phyloP scores from a whole-genome alignment of 2,797 vertebrate genomes.

The Ptychobarbus kaznakovi region DNA sequence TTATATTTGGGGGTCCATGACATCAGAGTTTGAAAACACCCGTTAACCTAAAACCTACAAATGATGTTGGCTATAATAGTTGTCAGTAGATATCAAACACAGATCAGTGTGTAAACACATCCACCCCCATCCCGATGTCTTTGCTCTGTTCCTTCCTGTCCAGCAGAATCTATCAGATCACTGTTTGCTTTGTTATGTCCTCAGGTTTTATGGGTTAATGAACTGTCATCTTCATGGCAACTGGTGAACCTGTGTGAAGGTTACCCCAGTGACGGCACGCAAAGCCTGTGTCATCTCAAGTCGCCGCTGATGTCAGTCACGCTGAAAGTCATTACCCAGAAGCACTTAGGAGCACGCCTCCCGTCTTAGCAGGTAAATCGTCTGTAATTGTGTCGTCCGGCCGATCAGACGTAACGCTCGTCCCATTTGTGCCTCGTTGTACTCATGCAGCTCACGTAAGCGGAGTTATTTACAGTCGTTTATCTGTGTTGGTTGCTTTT shows the following conservation, averaged over 20 bases:
- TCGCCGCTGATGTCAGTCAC: slow-evolving; percentile 59
- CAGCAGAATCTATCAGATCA: slow-evolving; percentile 47
- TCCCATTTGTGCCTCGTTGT: slow-evolving; percentile 34
- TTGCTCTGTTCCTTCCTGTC: slow-evolving; percentile 31
- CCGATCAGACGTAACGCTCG: slow-evolving; percentile 46
- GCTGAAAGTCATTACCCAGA: slow-evolving; percentile 63
- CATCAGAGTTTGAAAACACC: neutral
- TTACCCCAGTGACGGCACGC: slow-evolving; percentile 49
- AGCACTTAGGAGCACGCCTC: slow-evolving; percentile 53
- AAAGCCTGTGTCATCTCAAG: slow-evolving; percentile 60
- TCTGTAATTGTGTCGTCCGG: slow-evolving; percentile 54
- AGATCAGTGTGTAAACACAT: neutral
- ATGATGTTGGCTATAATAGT: neutral
- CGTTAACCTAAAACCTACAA: neutral
- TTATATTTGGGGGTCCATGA: neutral
- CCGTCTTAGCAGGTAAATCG: slow-evolving; percentile 54
- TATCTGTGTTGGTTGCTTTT: slow-evolving; percentile 3
- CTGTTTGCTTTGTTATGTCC: slow-evolving; percentile 56
- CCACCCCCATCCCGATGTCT: neutral
- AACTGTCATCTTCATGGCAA: slow-evolving; percentile 60
- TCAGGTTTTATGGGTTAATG: slow-evolving; percentile 60
- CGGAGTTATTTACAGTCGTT: slow-evolving; percentile 8
- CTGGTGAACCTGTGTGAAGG: slow-evolving; percentile 55
- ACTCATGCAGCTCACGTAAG: slow-evolving; percentile 11
- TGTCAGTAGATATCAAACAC: slow-evolving; percentile 10